Evolutionary conservation across 2,797 vertebrate genomes (phyloP).

Genomic region (Hirundo rustica): DNA sequence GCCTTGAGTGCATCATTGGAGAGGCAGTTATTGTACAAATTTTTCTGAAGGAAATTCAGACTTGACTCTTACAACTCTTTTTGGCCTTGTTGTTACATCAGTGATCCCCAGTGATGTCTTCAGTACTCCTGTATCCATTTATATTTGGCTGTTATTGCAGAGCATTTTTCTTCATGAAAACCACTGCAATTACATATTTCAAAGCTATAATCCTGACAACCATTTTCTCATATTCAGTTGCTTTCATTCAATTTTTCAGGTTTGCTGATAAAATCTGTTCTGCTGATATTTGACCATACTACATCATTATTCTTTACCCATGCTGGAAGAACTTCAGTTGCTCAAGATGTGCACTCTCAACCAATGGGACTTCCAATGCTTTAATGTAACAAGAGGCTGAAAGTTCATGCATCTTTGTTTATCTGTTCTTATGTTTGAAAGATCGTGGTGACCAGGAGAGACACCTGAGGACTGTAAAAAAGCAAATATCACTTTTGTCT

Average conservation of each 20-base stretch:
- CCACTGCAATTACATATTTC: not conserved
- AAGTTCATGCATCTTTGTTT: not conserved
- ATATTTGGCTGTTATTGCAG: not conserved
- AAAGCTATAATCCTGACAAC: not conserved
- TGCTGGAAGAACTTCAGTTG: not conserved
- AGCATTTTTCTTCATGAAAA: not conserved
- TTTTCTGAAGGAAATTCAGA: not conserved
- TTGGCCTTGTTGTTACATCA: not conserved
- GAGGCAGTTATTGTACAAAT: not conserved
- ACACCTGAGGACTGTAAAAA: not conserved
- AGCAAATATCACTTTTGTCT: not conserved
- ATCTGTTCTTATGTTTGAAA: not conserved
- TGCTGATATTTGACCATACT: not conserved
- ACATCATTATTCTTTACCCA: not conserved
- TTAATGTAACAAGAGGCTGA: not conserved
- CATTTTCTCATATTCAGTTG: not conserved
- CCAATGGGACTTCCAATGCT: not conserved
- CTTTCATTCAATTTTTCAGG: not conserved
- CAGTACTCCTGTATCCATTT: not conserved
- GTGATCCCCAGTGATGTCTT: not conserved
- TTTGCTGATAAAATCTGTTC: not conserved
- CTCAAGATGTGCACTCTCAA: not conserved
- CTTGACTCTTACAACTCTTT: not conserved
- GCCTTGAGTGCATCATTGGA: not conserved
- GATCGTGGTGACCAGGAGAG: accelerated